These are phyloP conservation scores for Lymantria dispar DNA, from an alignment of 2,888 invertebrate genomes.

Conservation along the genomic window DNA sequence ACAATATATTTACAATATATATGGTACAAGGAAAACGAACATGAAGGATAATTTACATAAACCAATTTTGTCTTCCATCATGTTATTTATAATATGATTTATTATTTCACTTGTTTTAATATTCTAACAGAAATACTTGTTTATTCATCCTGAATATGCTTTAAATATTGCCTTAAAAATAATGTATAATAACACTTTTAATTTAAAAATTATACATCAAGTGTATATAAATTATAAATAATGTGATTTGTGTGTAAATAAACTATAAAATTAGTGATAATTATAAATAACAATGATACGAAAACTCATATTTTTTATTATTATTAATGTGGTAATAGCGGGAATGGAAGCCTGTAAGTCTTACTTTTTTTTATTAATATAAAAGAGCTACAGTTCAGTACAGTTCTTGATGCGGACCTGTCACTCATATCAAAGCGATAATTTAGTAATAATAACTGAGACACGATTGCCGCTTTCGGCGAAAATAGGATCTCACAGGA, in stretches of 20 bases:
- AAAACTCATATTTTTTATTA: not conserved
- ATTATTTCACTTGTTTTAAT: not conserved
- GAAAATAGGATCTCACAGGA: no score
- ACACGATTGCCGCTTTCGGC: no score
- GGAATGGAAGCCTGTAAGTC: not conserved
- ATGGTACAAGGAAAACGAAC: not conserved
- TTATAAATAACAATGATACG: not conserved
- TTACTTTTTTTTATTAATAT: no score
- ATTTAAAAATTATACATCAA: not conserved
- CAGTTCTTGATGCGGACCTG: no score
- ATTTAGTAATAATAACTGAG: no score
- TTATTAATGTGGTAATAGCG: not conserved
- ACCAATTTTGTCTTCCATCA: conserved; percentile 2
- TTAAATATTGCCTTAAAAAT: not conserved
- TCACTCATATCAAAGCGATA: no score
- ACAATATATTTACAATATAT: no score
- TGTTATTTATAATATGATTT: not conserved
- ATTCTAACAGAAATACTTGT: not conserved
- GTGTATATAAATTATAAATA: not conserved
- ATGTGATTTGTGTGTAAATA: not conserved
- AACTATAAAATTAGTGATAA: not conserved
- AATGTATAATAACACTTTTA: not conserved
- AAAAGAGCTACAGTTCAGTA: no score
- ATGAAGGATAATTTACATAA: not conserved
- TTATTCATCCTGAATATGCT: not conserved